Percentiles rank a stretch among this genome's conserved stretches.
phyloP scores from a whole-genome alignment of 2,113 vertebrate genomes.

The Anguilla japonica region DNA sequence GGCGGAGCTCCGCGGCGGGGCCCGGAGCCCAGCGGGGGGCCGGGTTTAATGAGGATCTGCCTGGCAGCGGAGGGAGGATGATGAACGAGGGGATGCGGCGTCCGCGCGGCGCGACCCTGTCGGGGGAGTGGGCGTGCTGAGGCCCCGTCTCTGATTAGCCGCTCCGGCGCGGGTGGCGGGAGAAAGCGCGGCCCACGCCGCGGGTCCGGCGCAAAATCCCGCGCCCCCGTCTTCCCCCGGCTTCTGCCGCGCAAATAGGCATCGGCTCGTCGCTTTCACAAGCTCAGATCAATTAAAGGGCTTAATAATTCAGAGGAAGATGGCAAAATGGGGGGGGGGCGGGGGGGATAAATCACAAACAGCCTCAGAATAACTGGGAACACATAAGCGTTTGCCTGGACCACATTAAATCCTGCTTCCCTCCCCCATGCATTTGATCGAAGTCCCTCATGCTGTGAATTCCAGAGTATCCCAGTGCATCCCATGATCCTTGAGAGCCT shows the following conservation, averaged over 20 bases:
- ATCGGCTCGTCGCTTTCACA: not conserved
- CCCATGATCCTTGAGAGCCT: not conserved
- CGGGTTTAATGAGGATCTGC: not conserved
- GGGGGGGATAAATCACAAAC: not conserved
- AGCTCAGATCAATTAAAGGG: not conserved
- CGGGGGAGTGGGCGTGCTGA: not conserved
- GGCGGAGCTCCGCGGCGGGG: not conserved
- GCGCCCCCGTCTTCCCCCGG: not conserved
- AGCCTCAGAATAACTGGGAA: not conserved
- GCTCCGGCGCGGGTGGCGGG: not conserved
- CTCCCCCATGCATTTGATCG: not conserved
- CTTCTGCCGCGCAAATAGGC: not conserved
- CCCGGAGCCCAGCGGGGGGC: not conserved
- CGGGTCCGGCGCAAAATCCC: not conserved
- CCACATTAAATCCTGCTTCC: not conserved
- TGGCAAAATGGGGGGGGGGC: not conserved
- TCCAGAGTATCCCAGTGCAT: not conserved
- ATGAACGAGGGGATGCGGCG: not conserved
- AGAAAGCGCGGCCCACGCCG: not conserved
- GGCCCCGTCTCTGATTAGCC: conserved; percentile 2
- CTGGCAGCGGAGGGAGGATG: not conserved
- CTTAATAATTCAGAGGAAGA: not conserved
- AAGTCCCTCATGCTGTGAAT: not conserved
- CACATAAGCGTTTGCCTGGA: not conserved
- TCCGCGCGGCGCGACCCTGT: not conserved